Evolutionary conservation across 2,888 invertebrate genomes (phyloP).

Genomic region (Clepsis dumicolana): DNA sequence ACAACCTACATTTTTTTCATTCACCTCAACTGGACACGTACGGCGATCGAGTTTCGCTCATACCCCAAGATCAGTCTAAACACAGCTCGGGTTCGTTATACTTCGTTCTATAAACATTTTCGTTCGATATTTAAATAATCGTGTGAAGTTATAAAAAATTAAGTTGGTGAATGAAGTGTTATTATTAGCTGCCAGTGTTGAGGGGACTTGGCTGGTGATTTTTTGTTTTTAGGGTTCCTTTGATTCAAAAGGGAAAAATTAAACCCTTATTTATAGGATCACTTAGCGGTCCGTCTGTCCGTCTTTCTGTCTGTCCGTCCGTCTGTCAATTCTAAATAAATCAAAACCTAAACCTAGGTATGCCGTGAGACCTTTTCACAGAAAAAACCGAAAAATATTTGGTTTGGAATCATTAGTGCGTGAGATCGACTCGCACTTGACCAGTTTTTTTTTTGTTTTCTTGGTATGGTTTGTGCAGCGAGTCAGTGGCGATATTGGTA

Average conservation of each 20-base stretch:
- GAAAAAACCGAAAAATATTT: too few relatives aligned
- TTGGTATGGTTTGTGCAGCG: too few relatives aligned
- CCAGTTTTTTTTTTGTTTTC: too few relatives aligned
- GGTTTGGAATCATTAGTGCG: too few relatives aligned
- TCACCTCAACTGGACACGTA: conserved; percentile 46
- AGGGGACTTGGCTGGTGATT: conserved; percentile 9
- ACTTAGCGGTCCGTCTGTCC: too few relatives aligned
- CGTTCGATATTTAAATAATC: conserved; percentile 76
- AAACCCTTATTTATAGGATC: too few relatives aligned
- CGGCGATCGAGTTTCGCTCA: conserved; percentile 67
- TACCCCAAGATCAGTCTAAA: conserved; percentile 83
- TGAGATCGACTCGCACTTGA: too few relatives aligned
- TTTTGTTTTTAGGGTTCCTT: background rate
- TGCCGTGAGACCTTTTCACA: too few relatives aligned
- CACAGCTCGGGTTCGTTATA: conserved; percentile 71
- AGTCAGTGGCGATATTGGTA: too few relatives aligned
- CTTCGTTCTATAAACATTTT: conserved; percentile 70
- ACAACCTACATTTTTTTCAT: conserved; percentile 42
- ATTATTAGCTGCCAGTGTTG: conserved; percentile 19
- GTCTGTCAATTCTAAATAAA: too few relatives aligned
- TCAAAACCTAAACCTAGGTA: too few relatives aligned
- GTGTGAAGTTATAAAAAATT: conserved; percentile 61
- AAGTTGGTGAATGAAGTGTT: conserved; percentile 31
- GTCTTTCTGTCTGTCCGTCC: too few relatives aligned
- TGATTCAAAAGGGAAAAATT: background rate